Evolutionary conservation across 2,113 vertebrate genomes (phyloP), one percentile per base, ranked within the genome.

Genomic region (Pandion haliaetus): DNA sequence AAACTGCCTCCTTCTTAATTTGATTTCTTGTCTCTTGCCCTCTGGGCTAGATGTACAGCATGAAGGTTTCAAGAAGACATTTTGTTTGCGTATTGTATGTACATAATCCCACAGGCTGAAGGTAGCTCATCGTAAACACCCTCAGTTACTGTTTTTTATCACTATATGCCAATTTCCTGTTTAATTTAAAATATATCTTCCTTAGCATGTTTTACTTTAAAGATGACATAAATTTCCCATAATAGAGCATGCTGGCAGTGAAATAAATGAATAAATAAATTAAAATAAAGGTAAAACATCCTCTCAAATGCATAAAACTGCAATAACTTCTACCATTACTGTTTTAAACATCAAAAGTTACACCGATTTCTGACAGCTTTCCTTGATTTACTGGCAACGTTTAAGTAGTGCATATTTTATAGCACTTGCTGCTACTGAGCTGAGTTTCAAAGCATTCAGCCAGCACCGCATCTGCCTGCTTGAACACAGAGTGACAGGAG

Each of bases 271-370:
- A 86, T 96, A 79, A 93, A 89, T 90, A 92, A 57, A 58, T 91
- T 89, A 88, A 88, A 96, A 87, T 74, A 58, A 88, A 63, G 88
- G 88, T 44, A 82, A 52, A 47, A 88, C 61, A 76, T 84, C 63
- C 81, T 96, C 86, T 66, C 71, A 77, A 66, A 82, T 90, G 55
- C 25, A 92, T 93, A 93, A 82, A 96, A 77, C 69, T 58, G n/a
- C 52, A 92, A 65, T 95, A 96, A 93, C 73, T 61, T 92, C 44
- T 55, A 86, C 31, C 34, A 61, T 44, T 91, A 87, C 38, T 16
- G 73, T 91, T 97, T 96, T 32, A 86, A 93, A 95, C 92, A 89
- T 72, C 52, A 90, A 69, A 97, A 96, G 89, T 95, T 90, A 74
- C 59, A 77, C 47, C 2, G 0, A 29, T 59, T 85, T 93, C 40